Evolutionary conservation across 2,888 invertebrate species (phyloP), one percentile per base, ranked within the genome.

Genomic region (Orthosia incerta): DNA sequence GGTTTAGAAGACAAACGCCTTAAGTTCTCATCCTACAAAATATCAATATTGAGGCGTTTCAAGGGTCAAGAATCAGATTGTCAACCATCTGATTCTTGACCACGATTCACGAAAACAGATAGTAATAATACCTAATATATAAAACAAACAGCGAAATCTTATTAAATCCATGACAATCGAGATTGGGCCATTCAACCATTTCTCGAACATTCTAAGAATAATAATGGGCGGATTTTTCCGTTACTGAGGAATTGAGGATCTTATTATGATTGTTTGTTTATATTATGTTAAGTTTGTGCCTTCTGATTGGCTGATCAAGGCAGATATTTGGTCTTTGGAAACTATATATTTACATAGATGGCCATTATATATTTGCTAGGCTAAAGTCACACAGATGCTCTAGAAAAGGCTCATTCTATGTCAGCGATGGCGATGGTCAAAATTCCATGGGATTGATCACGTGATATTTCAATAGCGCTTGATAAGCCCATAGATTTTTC

Each of bases 141-240:
- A 64, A 71, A 64, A 72, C 61, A 79, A 71, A 64, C 64, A 55
- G 4, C 18, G 26, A 53, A 64, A 60, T 64, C 64, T 64, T 55
- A 72, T 76, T 79, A 65, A 79, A 39, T 61, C 62, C 23, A 59
- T n/a, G 23, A 13, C 48, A 11, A 60, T 55, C 18, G 50, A 67
- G 18, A 76, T 66, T 60, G 77, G 48, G 39, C 48, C 48, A 48
- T 56, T 55, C 50, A 65, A 55, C 73, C 55, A 73, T 61, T 76
- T 73, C 74, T 55, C 53, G 78, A 39, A 73, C 74, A 60, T 31
- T 23, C 48, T 51, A 13, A 50, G 76, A 77, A 77, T 79, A 79
- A 60, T 46, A 73, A 79, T 66, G 74, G 39, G 31, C 4, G 15
- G n/a, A 60, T 53, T 48, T 75, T 53, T 26, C 20, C 15, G 13